Percentiles rank a stretch among this genome's conserved stretches.
These are phyloP conservation scores for Petrosia ficiformis DNA, from an alignment of 37 sponge, comb jelly and placozoan species.

Conservation along the genomic window DNA sequence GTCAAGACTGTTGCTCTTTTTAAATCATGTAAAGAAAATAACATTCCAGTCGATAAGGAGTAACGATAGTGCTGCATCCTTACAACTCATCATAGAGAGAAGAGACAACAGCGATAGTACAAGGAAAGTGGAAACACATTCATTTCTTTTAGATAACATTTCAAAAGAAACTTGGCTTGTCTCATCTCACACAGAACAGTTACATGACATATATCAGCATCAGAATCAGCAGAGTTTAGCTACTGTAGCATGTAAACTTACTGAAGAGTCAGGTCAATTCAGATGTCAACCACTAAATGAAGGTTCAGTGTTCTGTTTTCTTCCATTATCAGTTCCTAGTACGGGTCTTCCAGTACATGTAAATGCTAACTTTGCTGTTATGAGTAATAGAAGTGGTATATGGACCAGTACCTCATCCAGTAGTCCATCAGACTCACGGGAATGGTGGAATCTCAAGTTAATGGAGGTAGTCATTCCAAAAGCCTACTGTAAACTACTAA, in stretches of 20 bases:
- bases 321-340: conserved; percentile 11
- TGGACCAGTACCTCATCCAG: conserved; percentile 19
- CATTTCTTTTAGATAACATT: not conserved
- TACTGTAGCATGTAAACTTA: conserved; percentile 11
- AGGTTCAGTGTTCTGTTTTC: conserved; percentile 49
- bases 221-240: conserved; percentile 2
- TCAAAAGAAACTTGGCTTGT: conserved; percentile 7
- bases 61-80: too few species aligned
- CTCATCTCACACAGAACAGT: too few species aligned
- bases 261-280: not conserved
- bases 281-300: not conserved
- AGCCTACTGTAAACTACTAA: conserved; percentile 4
- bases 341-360: conserved; percentile 65
- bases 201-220: not conserved
- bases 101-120: not conserved
- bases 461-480: not conserved
- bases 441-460: not conserved
- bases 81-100: not conserved
- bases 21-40: conserved; percentile 31
- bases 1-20: conserved; percentile 48
- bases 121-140: not conserved
- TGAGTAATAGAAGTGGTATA: conserved; percentile 45
- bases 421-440: not conserved
- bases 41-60: conserved; percentile 28
- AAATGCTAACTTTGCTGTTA: conserved; percentile 58